These are phyloP conservation scores for Platysteira castanea DNA, from an alignment of 2,113 vertebrate genomes.

Conservation along the genomic window DNA sequence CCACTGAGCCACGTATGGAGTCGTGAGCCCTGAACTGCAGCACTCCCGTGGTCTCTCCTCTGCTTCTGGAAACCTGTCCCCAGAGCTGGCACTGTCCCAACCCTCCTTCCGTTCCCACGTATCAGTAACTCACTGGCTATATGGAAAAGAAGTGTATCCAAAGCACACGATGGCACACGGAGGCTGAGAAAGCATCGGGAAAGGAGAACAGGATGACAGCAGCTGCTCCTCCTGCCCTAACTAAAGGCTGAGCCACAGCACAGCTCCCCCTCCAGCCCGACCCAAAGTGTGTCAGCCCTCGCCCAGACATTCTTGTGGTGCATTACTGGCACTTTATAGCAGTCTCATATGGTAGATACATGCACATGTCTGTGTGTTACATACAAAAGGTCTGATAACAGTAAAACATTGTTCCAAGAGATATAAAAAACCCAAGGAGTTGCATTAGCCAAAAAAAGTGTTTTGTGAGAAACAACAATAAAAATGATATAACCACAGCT, in stretches of 20 bases:
- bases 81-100: not conserved
- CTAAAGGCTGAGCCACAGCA: not conserved
- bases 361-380: constrained; percentile 71
- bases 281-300: not conserved
- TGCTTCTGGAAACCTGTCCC: not conserved
- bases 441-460: constrained; percentile 75
- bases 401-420: constrained; percentile 67
- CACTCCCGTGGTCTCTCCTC: not conserved
- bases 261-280: not conserved
- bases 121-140: not conserved
- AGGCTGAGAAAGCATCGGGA: not conserved
- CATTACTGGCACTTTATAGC: constrained; percentile 73
- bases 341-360: constrained; percentile 68
- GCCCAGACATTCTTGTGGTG: constrained; percentile 42
- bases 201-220: constrained; percentile 11
- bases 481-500: constrained; percentile 80
- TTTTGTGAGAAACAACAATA: constrained; percentile 73
- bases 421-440: constrained; percentile 71
- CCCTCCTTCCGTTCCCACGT: not conserved
- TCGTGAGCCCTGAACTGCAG: constrained; percentile 20
- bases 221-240: not conserved
- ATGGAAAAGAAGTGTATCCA: not conserved
- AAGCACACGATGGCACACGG: constrained; percentile 14
- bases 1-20: not conserved
- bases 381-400: constrained; percentile 75